Evolutionary conservation across 2,888 invertebrate genomes (phyloP).

Genomic region (Tromatobia lineatoria): DNA sequence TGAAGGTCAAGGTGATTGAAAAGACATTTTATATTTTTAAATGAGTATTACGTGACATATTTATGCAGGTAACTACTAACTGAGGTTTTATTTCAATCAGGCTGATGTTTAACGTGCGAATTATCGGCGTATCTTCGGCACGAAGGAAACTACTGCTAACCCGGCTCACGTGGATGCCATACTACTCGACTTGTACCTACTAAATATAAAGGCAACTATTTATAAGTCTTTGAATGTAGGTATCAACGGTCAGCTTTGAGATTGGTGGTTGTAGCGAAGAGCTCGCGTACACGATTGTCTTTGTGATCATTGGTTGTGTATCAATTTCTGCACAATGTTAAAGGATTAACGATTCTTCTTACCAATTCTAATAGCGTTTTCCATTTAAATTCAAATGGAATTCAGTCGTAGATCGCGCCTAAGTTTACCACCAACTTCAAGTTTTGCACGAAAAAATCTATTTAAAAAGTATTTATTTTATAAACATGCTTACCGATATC

Average conservation of each 20-base stretch:
- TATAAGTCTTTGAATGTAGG: slow-evolving; percentile 70
- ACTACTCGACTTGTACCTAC: slow-evolving; percentile 38
- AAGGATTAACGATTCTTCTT: background rate
- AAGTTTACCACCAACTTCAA: background rate
- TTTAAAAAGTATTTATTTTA: too few species aligned
- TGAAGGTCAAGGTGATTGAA: slow-evolving; percentile 53
- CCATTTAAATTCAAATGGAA: background rate
- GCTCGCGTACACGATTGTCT: background rate
- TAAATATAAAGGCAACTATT: slow-evolving; percentile 77
- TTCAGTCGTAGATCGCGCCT: slow-evolving; percentile 12
- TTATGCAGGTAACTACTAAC: background rate
- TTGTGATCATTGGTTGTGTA: background rate
- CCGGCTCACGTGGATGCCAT: slow-evolving; percentile 47
- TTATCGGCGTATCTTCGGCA: slow-evolving; percentile 1
- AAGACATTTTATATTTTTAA: slow-evolving; percentile 32
- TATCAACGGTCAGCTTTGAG: slow-evolving; percentile 13
- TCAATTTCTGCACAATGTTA: background rate
- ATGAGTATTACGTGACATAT: slow-evolving; percentile 9
- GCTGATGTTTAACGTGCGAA: background rate
- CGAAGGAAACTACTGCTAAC: slow-evolving; percentile 17
- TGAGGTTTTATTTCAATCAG: slow-evolving; percentile 19
- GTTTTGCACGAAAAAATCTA: background rate
- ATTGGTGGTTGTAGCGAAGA: slow-evolving; percentile 7
- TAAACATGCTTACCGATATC: too few species aligned
- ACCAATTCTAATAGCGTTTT: slow-evolving; percentile 21